Conservation (phyloP, 2,113 vertebrate genomes). For the Vimba vimba region DNA sequence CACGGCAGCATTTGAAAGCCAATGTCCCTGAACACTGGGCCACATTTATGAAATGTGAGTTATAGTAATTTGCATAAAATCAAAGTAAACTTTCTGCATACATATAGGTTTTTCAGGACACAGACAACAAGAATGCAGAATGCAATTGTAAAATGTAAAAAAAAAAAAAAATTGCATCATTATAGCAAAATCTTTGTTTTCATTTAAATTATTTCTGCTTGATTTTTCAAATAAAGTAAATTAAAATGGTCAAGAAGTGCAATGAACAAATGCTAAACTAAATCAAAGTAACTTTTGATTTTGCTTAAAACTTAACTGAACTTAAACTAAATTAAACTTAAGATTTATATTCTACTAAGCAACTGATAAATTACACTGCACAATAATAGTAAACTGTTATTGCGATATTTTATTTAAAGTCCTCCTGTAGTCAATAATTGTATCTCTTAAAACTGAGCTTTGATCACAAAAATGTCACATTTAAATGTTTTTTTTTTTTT, state of each 20-base stretch:
- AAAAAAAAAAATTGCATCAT: neutral
- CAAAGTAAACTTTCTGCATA: neutral
- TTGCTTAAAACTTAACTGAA: neutral
- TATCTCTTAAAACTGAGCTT: too few relatives aligned
- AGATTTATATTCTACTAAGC: neutral
- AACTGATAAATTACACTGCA: neutral
- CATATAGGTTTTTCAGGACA: neutral
- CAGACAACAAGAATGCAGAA: neutral
- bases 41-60: constrained; percentile 3
- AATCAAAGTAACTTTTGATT: neutral
- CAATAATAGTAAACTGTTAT: neutral
- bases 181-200: neutral
- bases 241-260: neutral
- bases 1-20: neutral
- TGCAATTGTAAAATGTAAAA: neutral
- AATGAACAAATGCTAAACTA: neutral
- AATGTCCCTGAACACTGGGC: constrained; percentile 10
- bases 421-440: too few relatives aligned
- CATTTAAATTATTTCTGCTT: neutral
- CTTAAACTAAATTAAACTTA: too few relatives aligned
- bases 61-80: neutral
- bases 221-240: neutral
- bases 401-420: neutral
- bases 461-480: too few relatives aligned
- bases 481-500: too few relatives aligned